Evolutionary conservation across 2,888 invertebrate genomes (phyloP).

Genomic region (Stratiomys singularior): DNA sequence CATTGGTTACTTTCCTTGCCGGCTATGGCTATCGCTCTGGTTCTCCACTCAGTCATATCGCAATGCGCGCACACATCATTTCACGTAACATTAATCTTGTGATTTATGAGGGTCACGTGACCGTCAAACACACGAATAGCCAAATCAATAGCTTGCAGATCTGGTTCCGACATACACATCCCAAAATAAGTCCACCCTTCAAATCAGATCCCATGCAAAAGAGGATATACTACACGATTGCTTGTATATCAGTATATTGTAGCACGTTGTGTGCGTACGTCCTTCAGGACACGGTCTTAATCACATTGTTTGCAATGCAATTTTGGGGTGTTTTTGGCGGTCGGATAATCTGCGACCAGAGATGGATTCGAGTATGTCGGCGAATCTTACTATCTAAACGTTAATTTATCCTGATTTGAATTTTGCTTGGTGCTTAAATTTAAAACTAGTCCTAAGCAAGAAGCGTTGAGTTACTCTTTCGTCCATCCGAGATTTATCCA

Average conservation of each 20-base stretch:
- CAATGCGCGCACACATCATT: constrained; percentile 62
- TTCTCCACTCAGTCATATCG: constrained; percentile 46
- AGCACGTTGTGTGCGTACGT: neutral
- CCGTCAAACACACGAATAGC: constrained; percentile 64
- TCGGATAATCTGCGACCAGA: constrained; percentile 15
- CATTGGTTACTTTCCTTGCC: constrained; percentile 25
- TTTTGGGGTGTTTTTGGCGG: constrained; percentile 36
- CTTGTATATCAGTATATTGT: too few relatives aligned
- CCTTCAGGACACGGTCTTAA: neutral
- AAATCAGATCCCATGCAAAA: constrained; percentile 28
- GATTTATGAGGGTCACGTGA: constrained; percentile 68
- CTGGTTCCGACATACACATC: constrained; percentile 22
- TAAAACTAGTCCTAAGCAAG: neutral
- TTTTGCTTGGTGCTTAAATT: neutral
- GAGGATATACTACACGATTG: too few relatives aligned
- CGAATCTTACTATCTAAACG: neutral
- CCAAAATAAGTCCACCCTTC: constrained; percentile 8
- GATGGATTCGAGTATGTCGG: neutral
- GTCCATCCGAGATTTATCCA: neutral
- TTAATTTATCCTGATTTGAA: neutral
- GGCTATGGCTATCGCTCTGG: neutral
- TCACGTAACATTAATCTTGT: constrained; percentile 67
- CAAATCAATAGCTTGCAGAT: constrained; percentile 51
- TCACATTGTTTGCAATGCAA: constrained; percentile 39
- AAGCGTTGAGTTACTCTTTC: neutral